A percentile compares a stretch with the other conserved stretches of the same genome.
These are phyloP conservation scores for Agelastica alni DNA, from an alignment of 2,888 invertebrate species.

Conservation along the genomic window DNA sequence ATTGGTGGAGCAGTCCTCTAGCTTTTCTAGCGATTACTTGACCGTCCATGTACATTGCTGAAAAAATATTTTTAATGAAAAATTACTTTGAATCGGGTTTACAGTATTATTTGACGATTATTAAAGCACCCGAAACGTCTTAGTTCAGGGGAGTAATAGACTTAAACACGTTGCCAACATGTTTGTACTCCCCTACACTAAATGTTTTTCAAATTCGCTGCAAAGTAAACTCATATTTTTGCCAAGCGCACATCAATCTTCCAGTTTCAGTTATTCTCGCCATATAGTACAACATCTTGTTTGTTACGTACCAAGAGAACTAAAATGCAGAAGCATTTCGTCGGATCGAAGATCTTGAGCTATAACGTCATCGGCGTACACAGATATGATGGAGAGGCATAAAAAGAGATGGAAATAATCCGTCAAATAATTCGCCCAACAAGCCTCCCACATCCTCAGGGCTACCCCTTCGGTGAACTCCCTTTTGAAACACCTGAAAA, in stretches of 20 bases:
- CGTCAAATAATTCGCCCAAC: conserved; percentile 96
- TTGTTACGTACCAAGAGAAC: conserved; percentile 80
- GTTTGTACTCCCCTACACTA: too few species aligned
- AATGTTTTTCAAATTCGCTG: too few species aligned
- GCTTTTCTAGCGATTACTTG: conserved; percentile 88
- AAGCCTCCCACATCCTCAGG: conserved; percentile 93
- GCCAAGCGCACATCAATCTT: too few species aligned
- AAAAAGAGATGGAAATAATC: conserved; percentile 96
- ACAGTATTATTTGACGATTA: too few species aligned
- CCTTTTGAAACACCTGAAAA: conserved; percentile 83
- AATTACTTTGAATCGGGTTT: too few species aligned
- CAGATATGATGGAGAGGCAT: conserved; percentile 89
- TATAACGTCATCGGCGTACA: conserved; percentile 91
- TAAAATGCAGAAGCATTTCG: conserved; percentile 93
- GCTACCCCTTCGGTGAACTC: conserved; percentile 90
- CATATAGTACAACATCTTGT: too few species aligned
- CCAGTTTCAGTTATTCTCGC: too few species aligned
- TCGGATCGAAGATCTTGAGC: conserved; percentile 90
- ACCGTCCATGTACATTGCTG: conserved; percentile 97
- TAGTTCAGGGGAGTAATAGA: too few species aligned
- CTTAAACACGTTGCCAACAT: too few species aligned
- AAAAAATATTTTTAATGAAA: conserved; percentile 30
- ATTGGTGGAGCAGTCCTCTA: conserved; percentile 87
- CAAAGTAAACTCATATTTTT: too few species aligned
- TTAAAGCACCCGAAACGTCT: background rate